These are phyloP conservation scores for Phocides pigmalion DNA, from an alignment of 1,140 invertebrate species.

Conservation along the genomic window DNA sequence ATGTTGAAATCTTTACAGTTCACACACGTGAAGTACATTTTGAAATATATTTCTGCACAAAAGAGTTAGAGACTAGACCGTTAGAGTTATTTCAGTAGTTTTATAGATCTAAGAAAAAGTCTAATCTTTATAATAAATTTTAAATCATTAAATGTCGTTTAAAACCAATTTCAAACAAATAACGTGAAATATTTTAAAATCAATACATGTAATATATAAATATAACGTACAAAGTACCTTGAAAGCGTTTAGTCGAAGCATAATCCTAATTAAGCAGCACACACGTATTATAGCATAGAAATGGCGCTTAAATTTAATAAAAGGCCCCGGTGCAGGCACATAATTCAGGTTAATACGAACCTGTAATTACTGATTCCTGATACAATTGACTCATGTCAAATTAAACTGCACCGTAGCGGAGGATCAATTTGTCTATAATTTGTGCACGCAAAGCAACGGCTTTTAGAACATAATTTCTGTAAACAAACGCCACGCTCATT, in stretches of 20 bases:
- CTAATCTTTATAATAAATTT: no score
- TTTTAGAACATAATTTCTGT: constrained; percentile 2
- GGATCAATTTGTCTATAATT: constrained; percentile 66
- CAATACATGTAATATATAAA: background rate
- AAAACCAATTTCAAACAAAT: no score
- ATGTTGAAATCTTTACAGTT: no score
- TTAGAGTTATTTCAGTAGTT: no score
- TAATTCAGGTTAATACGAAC: constrained; percentile 12
- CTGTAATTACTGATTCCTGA: constrained; percentile 15
- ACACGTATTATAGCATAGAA: constrained; percentile 1
- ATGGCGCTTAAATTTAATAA: constrained; percentile 14
- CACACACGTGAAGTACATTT: no score
- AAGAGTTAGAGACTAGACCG: no score
- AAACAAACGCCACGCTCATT: background rate
- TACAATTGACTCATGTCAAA: constrained; percentile 42
- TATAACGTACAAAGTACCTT: background rate
- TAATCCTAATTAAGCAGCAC: constrained; percentile 20
- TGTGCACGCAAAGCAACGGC: constrained; percentile 17
- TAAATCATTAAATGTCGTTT: no score
- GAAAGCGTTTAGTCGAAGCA: constrained; percentile 3
- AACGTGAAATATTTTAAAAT: background rate
- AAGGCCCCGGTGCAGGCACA: background rate
- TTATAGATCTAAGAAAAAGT: no score
- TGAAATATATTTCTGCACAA: no score
- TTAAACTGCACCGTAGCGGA: constrained; percentile 38